Evolutionary conservation across 2,113 vertebrate genomes (phyloP).

Genomic region (Myiozetetes cayanensis): DNA sequence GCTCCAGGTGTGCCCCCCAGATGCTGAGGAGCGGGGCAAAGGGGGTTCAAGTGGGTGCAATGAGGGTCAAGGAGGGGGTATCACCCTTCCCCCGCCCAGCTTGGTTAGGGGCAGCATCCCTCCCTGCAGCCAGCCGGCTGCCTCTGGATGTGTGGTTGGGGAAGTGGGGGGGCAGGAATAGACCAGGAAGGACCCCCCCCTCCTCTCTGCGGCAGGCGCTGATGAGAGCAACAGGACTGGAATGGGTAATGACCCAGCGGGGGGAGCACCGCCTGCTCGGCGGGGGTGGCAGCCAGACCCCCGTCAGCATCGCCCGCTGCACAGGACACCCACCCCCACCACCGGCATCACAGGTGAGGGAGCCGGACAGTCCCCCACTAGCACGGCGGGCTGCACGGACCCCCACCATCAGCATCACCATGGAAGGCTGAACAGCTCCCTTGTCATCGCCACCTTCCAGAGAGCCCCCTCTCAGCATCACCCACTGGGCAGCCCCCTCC

Average conservation of each 20-base stretch:
- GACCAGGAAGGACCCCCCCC: conserved; percentile 18
- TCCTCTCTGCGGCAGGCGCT: conserved; percentile 37
- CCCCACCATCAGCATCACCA: neutral
- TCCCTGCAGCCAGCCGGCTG: neutral
- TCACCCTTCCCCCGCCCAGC: too few species aligned
- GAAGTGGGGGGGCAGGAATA: neutral
- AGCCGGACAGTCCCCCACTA: neutral
- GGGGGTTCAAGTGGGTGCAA: neutral
- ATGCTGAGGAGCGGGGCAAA: neutral
- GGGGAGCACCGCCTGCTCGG: neutral
- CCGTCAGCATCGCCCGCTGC: neutral
- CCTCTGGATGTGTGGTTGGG: neutral
- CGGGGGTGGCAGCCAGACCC: conserved; percentile 36
- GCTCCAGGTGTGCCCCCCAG: neutral
- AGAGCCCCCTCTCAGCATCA: neutral
- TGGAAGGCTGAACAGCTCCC: neutral
- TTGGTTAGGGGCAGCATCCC: neutral
- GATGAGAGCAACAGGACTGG: conserved; percentile 49
- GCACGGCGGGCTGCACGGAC: neutral
- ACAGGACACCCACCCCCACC: neutral
- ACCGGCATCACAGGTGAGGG: neutral
- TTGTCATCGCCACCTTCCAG: neutral
- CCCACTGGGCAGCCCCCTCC: neutral
- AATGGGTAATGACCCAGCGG: conserved; percentile 52
- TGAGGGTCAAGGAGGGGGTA: neutral